Evolutionary conservation across 2,113 vertebrate genomes (phyloP).

Genomic region (Scatophagus argus): DNA sequence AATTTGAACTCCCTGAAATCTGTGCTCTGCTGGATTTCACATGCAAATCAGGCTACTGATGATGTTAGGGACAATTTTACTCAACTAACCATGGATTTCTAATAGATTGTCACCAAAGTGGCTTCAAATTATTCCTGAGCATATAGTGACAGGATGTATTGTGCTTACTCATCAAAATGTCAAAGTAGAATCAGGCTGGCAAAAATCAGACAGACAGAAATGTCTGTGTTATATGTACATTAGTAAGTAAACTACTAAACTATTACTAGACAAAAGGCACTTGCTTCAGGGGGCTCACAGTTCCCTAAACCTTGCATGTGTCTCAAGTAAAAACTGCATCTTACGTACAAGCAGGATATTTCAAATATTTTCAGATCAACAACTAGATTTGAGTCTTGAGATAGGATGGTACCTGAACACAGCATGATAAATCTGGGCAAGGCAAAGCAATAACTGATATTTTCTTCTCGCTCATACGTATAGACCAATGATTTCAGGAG

Average conservation of each 20-base stretch:
- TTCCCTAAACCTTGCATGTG: not conserved
- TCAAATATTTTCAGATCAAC: too few species aligned
- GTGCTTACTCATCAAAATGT: not conserved
- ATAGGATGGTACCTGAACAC: not conserved
- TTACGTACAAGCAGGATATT: not conserved
- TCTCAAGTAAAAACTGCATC: not conserved
- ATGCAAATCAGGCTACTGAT: slow-evolving; percentile 3
- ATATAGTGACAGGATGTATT: not conserved
- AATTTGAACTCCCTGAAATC: not conserved
- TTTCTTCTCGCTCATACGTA: not conserved
- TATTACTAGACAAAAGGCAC: too few species aligned
- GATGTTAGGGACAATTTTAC: not conserved
- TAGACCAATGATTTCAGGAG: not conserved
- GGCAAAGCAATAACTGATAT: not conserved
- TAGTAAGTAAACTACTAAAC: not conserved
- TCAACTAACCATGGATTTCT: slow-evolving; percentile 3
- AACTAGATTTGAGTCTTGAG: not conserved
- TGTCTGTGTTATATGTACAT: not conserved
- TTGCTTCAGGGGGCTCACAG: too few species aligned
- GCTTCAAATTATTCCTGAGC: not conserved
- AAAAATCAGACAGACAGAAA: too few species aligned
- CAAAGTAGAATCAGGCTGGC: not conserved
- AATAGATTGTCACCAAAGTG: not conserved
- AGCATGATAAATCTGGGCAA: not conserved
- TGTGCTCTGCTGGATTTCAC: not conserved